Evolutionary conservation across 2,113 vertebrate species (phyloP).

Genomic region (Pavo muticus): DNA sequence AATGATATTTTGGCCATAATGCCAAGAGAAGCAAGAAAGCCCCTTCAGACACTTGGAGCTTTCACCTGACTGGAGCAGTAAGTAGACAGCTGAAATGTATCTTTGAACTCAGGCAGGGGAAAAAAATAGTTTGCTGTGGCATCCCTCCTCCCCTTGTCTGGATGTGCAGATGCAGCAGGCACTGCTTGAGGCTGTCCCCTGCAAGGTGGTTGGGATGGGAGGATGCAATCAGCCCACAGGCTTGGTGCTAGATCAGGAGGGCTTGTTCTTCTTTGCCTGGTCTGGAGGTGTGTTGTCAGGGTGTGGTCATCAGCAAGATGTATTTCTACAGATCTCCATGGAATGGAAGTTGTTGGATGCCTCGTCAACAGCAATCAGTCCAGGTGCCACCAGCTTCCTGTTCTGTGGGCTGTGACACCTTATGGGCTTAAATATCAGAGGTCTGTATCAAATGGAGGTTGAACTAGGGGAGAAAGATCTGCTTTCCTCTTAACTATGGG

Average conservation of each 20-base stretch:
- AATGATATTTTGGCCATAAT: slow-evolving; percentile 72
- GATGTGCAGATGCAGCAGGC: accelerated
- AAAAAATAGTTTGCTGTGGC: slow-evolving; percentile 3
- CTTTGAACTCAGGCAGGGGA: slow-evolving; percentile 24
- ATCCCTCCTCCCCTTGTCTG: neutral
- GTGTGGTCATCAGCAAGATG: accelerated
- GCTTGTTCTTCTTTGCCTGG: neutral
- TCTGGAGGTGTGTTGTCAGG: neutral
- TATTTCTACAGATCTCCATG: accelerated
- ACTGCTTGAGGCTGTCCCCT: neutral
- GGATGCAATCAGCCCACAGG: neutral
- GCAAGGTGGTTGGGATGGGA: accelerated
- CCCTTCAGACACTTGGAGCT: slow-evolving; percentile 47
- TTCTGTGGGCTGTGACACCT: neutral
- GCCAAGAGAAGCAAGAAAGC: slow-evolving; percentile 64
- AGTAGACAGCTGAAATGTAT: slow-evolving; percentile 69
- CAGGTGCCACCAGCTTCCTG: neutral
- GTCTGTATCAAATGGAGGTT: neutral
- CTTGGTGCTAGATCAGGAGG: neutral
- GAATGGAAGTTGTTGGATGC: neutral
- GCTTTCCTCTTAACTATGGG: neutral
- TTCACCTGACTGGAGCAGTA: slow-evolving; percentile 52
- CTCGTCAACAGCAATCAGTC: neutral
- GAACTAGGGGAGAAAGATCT: neutral
- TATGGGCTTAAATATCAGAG: accelerated